Percentiles rank a stretch among this genome's conserved stretches.
Conservation (phyloP, 1,140 invertebrate genomes). For the Zaprionus kolodkinae region DNA sequence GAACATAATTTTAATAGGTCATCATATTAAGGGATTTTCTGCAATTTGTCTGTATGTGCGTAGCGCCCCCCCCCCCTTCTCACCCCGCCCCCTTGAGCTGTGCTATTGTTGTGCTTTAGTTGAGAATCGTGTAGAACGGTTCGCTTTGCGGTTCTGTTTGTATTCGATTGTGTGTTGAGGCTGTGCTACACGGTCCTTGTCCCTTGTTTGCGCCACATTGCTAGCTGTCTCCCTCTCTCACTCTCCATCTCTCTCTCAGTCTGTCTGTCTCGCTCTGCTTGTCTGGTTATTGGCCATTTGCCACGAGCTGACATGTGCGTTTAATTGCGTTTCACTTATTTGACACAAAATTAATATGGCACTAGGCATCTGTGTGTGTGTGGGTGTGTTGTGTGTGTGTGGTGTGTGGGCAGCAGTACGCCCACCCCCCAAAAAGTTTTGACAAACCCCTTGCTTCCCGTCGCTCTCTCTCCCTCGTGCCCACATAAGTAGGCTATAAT, state of each 20-base stretch:
- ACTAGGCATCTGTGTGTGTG: conserved; percentile 22
- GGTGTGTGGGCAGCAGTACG: conserved; percentile 5
- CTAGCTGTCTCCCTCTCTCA: neutral
- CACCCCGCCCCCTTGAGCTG: conserved; percentile 15
- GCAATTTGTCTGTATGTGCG: conserved; percentile 50
- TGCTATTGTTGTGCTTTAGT: conserved; percentile 49
- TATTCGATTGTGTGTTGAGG: conserved; percentile 64
- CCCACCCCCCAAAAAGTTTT: conserved; percentile 14
- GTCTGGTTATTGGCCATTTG: conserved; percentile 70
- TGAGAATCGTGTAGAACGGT: conserved; percentile 34
- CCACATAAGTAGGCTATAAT: conserved; percentile 69
- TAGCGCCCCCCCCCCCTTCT: neutral
- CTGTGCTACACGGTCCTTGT: neutral
- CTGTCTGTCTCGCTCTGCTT: neutral
- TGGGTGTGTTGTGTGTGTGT: conserved; percentile 7
- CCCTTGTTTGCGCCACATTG: neutral
- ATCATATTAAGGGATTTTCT: conserved; percentile 79
- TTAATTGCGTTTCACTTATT: conserved; percentile 82
- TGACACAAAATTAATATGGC: conserved; percentile 80
- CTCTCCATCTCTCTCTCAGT: neutral
- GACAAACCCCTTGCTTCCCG: conserved; percentile 1
- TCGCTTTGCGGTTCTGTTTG: conserved; percentile 22
- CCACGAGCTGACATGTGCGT: conserved; percentile 76
- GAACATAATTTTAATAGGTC: conserved; percentile 77
- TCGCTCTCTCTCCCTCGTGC: neutral